Percentiles rank a stretch among this genome's conserved stretches.
Conservation (phyloP, 2,113 vertebrate genomes). For the Proteles cristata region DNA sequence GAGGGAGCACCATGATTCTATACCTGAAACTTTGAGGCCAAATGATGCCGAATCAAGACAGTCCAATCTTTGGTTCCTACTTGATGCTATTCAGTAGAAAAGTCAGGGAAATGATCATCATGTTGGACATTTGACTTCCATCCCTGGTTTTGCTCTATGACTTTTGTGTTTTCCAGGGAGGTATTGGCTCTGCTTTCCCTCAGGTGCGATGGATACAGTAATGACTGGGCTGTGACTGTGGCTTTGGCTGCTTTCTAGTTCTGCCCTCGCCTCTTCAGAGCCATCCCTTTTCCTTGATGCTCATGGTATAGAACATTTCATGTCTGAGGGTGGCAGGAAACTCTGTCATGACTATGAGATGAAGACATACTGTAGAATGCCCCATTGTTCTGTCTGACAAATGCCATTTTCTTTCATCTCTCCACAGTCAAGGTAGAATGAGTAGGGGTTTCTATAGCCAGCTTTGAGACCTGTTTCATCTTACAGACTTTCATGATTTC, state of each 20-base stretch:
- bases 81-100: background rate
- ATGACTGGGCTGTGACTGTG: background rate
- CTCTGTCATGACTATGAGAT: background rate
- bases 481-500: background rate
- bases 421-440: background rate
- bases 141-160: background rate
- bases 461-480: background rate
- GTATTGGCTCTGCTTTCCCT: background rate
- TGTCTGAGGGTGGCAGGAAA: background rate
- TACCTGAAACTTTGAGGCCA: slow-evolving; percentile 37
- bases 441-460: background rate
- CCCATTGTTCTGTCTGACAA: background rate
- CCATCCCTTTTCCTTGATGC: background rate
- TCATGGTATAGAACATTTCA: background rate
- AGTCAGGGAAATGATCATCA: background rate
- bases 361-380: background rate
- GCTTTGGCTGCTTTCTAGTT: background rate
- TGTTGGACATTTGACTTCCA: background rate
- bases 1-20: background rate
- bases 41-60: slow-evolving; percentile 31
- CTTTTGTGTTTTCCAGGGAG: background rate
- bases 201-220: no score
- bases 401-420: background rate
- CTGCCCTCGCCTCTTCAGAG: background rate
- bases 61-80: background rate